Conservation (phyloP, 2,113 vertebrate species). For the Nycticebus coucang region DNA sequence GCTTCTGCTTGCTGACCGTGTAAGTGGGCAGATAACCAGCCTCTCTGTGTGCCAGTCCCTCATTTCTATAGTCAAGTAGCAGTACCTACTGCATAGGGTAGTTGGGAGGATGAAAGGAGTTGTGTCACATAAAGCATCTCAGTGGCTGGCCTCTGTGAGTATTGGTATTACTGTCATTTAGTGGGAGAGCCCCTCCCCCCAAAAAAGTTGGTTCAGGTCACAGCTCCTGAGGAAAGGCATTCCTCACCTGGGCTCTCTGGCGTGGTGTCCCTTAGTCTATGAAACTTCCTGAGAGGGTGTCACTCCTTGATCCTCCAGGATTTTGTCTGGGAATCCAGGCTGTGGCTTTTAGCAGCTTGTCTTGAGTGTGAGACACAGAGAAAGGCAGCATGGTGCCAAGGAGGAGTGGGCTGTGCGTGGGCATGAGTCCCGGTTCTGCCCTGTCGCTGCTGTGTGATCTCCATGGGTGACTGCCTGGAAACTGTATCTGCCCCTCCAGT, state of each 20-base stretch:
- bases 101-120: not conserved
- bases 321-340: not conserved
- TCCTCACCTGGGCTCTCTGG: not conserved
- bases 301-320: not conserved
- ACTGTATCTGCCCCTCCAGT: no score
- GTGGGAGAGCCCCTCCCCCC: not conserved
- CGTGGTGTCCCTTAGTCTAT: not conserved
- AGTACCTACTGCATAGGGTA: not conserved
- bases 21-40: not conserved
- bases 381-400: not conserved
- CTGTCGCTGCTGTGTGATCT: not conserved
- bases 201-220: not conserved
- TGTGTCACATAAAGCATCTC: accelerated
- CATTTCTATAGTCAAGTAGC: accelerated
- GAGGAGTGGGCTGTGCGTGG: not conserved
- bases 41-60: not conserved
- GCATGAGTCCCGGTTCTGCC: not conserved
- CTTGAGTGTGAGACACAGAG: not conserved
- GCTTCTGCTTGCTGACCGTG: not conserved
- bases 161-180: not conserved
- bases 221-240: not conserved
- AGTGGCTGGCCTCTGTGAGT: not conserved
- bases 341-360: not conserved
- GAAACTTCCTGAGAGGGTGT: accelerated
- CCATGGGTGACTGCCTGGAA: not conserved